A percentile compares a stretch with the other conserved stretches of the same genome.
These are phyloP conservation scores for Molossus alvarezi DNA, from an alignment of 2,797 vertebrate genomes.

Conservation along the genomic window DNA sequence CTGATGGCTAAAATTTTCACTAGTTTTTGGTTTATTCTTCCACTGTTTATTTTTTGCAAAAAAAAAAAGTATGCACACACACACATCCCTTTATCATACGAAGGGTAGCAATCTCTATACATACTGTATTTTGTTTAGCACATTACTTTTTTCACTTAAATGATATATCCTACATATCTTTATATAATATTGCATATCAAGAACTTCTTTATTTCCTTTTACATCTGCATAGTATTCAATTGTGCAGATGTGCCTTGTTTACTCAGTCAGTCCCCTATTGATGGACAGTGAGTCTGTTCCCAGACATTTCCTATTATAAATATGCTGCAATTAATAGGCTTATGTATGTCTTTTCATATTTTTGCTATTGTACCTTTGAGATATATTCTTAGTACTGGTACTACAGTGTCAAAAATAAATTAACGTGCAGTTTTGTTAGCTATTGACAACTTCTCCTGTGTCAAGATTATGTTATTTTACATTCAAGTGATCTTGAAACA, in stretches of 20 bases:
- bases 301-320: conserved; percentile 41
- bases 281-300: background rate
- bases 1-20: background rate
- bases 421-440: background rate
- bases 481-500: conserved; percentile 53
- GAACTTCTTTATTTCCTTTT: conserved; percentile 13
- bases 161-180: background rate
- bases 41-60: conserved; percentile 51
- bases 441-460: conserved; percentile 21
- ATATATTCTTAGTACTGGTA: conserved; percentile 48
- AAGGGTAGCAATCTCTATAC: background rate
- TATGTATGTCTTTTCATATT: background rate
- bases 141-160: conserved; percentile 30
- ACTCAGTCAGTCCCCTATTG: background rate
- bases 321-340: background rate
- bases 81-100: background rate
- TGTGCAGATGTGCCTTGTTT: background rate
- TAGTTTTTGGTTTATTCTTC: background rate
- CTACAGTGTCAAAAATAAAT: conserved; percentile 49
- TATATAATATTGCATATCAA: background rate
- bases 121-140: background rate
- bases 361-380: conserved; percentile 40
- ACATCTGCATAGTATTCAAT: background rate
- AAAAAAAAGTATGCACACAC: background rate
- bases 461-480: conserved; percentile 27